phyloP scores from a whole-genome alignment of 1,140 invertebrate species.

The Homalodisca vitripennis region DNA sequence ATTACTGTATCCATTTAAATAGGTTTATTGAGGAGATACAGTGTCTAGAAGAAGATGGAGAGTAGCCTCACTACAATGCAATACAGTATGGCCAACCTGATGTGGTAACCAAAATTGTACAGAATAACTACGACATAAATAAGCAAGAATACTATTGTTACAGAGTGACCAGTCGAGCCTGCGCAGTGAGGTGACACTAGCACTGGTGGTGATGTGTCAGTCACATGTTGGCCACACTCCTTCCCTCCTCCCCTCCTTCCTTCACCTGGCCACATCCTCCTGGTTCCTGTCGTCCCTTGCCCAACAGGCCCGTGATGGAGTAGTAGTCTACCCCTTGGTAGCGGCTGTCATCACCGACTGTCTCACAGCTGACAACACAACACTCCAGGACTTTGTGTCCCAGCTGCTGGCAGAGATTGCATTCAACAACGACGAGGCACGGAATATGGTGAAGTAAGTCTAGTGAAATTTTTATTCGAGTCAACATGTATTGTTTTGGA shows the following conservation, averaged over 20 bases:
- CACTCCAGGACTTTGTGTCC: constrained; percentile 25
- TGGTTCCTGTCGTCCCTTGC: constrained; percentile 55
- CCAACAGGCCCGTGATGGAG: constrained; percentile 51
- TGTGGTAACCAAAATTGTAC: too few relatives aligned
- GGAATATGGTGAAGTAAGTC: neutral
- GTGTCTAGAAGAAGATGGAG: too few relatives aligned
- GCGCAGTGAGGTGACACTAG: constrained; percentile 26
- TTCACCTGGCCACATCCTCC: constrained; percentile 51
- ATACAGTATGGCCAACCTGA: too few relatives aligned
- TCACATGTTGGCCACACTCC: neutral
- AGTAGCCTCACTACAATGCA: too few relatives aligned
- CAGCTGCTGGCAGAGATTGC: neutral
- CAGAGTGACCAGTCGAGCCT: constrained; percentile 33
- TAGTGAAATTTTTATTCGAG: too few relatives aligned
- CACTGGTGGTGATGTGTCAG: constrained; percentile 33
- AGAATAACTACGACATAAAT: too few relatives aligned
- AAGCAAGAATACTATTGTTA: too few relatives aligned
- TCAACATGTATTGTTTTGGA: too few relatives aligned
- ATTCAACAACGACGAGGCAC: neutral
- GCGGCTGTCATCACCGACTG: constrained; percentile 51
- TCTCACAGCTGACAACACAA: constrained; percentile 35
- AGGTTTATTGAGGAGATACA: too few relatives aligned
- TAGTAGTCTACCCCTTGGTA: constrained; percentile 55
- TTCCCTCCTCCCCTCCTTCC: constrained; percentile 48
- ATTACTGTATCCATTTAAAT: too few relatives aligned